phyloP scores from a whole-genome alignment of 2,888 invertebrate species.

The Polyploca ridens region DNA sequence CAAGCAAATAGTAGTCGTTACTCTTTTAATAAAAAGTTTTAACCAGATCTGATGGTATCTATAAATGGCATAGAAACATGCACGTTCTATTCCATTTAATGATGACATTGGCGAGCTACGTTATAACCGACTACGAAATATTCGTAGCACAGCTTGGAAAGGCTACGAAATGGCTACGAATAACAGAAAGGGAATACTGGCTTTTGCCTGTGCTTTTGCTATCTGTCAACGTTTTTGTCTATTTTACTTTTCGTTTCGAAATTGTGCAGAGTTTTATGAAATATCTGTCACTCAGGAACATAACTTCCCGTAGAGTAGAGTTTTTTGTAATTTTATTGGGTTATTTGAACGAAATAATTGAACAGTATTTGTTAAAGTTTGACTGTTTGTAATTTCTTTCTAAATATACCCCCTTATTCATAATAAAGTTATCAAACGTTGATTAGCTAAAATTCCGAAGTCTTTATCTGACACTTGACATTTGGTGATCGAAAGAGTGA shows the following conservation, averaged over 20 bases:
- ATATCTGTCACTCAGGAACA: not conserved
- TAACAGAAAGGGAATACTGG: slow-evolving; percentile 1
- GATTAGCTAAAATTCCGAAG: too few species aligned
- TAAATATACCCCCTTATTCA: too few species aligned
- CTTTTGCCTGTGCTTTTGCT: not conserved
- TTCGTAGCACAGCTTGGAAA: slow-evolving; percentile 6
- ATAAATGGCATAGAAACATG: not conserved
- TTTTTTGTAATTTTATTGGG: not conserved
- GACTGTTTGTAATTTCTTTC: not conserved
- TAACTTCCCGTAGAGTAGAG: not conserved
- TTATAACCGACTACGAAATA: not conserved
- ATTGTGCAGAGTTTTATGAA: not conserved
- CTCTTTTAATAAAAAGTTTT: not conserved
- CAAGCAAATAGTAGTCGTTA: not conserved
- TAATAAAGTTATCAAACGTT: too few species aligned
- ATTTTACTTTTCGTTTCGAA: not conserved
- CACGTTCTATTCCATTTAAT: not conserved
- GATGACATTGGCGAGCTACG: not conserved
- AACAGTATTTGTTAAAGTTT: not conserved
- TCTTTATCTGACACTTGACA: too few species aligned
- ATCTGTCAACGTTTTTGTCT: slow-evolving; percentile 1
- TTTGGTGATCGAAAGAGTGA: too few species aligned
- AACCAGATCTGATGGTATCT: not conserved
- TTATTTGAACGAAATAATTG: not conserved
- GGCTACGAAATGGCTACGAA: not conserved